A percentile compares a stretch with the other conserved stretches of the same genome.
Evolutionary conservation across 2,888 invertebrate species (phyloP).

Genomic region (Cephus spinipes): DNA sequence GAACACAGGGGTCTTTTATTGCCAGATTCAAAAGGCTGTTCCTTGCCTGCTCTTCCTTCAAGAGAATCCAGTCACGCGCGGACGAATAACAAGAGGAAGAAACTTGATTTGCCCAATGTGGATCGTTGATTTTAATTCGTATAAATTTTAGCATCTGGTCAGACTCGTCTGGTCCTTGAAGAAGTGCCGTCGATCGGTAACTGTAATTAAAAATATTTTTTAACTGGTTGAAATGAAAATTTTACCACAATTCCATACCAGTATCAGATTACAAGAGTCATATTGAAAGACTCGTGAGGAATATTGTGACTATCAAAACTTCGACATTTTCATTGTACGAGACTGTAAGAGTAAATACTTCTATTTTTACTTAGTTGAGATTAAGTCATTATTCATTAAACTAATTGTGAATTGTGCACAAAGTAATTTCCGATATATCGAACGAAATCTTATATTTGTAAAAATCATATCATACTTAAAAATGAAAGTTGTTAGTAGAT

Average conservation of each 20-base stretch:
- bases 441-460: not conserved
- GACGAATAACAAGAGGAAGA: slow-evolving; percentile 43
- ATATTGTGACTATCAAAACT: not conserved
- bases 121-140: not conserved
- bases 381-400: not conserved
- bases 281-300: not conserved
- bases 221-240: not conserved
- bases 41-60: slow-evolving; percentile 46
- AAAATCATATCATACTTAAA: not conserved
- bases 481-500: not conserved
- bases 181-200: not conserved
- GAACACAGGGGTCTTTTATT: slow-evolving; percentile 46
- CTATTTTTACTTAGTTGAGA: not conserved
- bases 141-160: not conserved
- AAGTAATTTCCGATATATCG: not conserved
- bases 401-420: not conserved
- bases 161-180: not conserved
- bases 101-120: slow-evolving; percentile 40
- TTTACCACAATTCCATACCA: not conserved
- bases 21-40: slow-evolving; percentile 39
- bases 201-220: not conserved
- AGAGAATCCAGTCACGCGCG: slow-evolving; percentile 39
- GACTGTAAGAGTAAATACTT: not conserved
- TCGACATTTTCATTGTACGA: too few species aligned
- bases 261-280: not conserved